These are phyloP conservation scores for Kradibia gibbosae DNA, from an alignment of 1,140 invertebrate species.

Conservation along the genomic window DNA sequence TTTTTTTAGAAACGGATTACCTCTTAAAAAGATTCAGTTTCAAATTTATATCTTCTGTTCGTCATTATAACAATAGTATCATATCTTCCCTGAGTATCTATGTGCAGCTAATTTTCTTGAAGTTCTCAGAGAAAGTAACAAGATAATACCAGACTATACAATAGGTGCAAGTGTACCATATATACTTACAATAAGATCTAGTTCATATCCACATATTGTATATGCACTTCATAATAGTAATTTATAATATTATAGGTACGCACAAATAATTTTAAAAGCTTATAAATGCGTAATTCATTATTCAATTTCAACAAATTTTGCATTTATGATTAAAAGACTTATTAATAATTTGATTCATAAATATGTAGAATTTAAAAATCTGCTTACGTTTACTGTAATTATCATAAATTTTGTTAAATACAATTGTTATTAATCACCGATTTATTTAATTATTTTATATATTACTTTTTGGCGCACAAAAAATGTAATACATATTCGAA, in stretches of 20 bases:
- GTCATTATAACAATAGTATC: background rate
- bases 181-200: background rate
- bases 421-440: too few species aligned
- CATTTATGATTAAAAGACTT: background rate
- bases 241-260: background rate
- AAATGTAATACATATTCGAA: too few species aligned
- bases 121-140: background rate
- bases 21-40: background rate
- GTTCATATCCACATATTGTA: background rate
- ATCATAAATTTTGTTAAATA: too few species aligned
- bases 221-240: background rate
- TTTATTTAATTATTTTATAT: too few species aligned
- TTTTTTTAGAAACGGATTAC: background rate
- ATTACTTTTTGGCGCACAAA: too few species aligned
- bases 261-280: background rate
- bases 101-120: background rate
- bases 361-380: background rate
- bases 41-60: background rate
- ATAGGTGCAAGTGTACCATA: background rate
- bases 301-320: background rate
- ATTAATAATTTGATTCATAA: too few species aligned
- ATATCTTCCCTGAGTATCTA: background rate
- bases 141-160: constrained; percentile 1
- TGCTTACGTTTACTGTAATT: too few species aligned
- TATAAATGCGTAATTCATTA: background rate